A percentile compares a stretch with the other conserved stretches of the same genome.
These are phyloP conservation scores for Leptarthrus brevirostris DNA, from an alignment of 2,888 invertebrate genomes.

Conservation along the genomic window DNA sequence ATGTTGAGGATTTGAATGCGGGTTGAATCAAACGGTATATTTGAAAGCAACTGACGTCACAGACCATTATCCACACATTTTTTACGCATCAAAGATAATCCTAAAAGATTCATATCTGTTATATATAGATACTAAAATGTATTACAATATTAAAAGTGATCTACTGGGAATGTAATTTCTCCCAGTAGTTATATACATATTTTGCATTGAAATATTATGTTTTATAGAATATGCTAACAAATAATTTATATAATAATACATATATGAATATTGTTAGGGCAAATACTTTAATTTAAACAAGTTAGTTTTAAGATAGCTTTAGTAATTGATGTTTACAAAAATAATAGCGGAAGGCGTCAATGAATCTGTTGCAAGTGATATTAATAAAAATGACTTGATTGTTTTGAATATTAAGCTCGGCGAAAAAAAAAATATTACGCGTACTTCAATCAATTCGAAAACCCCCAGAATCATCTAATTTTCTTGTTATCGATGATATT, in stretches of 20 bases:
- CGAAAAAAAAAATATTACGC: slow-evolving; percentile 9
- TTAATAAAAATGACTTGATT: slow-evolving; percentile 26
- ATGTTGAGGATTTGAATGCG: slow-evolving; percentile 31
- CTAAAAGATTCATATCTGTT: slow-evolving; percentile 11
- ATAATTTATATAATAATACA: background rate
- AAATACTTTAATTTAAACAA: background rate
- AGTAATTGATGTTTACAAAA: too few relatives aligned
- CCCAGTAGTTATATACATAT: too few relatives aligned
- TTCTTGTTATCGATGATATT: too few relatives aligned
- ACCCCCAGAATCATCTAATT: too few relatives aligned
- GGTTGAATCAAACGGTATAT: background rate
- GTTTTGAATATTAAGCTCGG: slow-evolving; percentile 20
- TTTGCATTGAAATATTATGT: too few relatives aligned
- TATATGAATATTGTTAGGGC: background rate
- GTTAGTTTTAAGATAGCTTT: background rate
- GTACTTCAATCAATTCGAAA: too few relatives aligned
- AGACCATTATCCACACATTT: slow-evolving; percentile 3
- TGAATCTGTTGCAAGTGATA: slow-evolving; percentile 19
- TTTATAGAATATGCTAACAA: too few relatives aligned
- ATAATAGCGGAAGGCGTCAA: slow-evolving; percentile 22
- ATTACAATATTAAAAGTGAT: too few relatives aligned
- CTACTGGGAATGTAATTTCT: too few relatives aligned
- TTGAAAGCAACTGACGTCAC: background rate
- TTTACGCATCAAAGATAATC: background rate
- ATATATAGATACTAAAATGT: slow-evolving; percentile 43